Evolutionary conservation across 2,113 vertebrate species (phyloP), one percentile per base, ranked within the genome.

Genomic region (Cephalopterus ornatus): DNA sequence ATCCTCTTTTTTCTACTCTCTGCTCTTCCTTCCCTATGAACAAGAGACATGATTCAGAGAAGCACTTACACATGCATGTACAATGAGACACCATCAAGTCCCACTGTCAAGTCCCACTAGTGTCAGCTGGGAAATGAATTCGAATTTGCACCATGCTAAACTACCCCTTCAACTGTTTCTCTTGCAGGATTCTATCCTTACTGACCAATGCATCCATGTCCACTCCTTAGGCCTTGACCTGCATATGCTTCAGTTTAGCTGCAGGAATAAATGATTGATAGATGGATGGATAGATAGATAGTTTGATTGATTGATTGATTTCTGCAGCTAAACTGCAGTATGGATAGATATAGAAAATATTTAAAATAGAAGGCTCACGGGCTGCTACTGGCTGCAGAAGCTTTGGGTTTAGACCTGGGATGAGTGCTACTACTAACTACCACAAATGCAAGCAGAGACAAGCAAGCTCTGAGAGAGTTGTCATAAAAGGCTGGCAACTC

Each of bases 171-270:
- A 0, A 23, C 18, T 27, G 21, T 5, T 65, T 39, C 62, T 56
- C 56, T 44, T 47, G 61, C 50, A 56, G 32, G 41, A 19, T 39
- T 28, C 20, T 30, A 9, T 49, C 23, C 26, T 79, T 30, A 49
- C 20, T 41, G 50, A 68, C 35, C 52, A 13, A 17, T 19, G 14
- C 1, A 7, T 15, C 55, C 1, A 0, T 17, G 19, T 11, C 12
- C 17, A 11, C 9, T 13, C 32, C 18, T 32, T 11, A 12, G 18
- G 8, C 12, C 30, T 28, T 49, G 55, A 41, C 41, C 23, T 3
- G 35, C 11, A 33, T 3, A 0, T 32, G 12, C 50, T 66, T 75
- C 33, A 6, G 12, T 70, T 81, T 41, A 78, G 35, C 65, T 37
- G 49, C 39, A 74, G 46, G n/a, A 86, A 41, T 7, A 85, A 58